Evolutionary conservation across 92 coral and sea anemone species (phyloP).

Genomic region (Isaurus tuberculatus): DNA sequence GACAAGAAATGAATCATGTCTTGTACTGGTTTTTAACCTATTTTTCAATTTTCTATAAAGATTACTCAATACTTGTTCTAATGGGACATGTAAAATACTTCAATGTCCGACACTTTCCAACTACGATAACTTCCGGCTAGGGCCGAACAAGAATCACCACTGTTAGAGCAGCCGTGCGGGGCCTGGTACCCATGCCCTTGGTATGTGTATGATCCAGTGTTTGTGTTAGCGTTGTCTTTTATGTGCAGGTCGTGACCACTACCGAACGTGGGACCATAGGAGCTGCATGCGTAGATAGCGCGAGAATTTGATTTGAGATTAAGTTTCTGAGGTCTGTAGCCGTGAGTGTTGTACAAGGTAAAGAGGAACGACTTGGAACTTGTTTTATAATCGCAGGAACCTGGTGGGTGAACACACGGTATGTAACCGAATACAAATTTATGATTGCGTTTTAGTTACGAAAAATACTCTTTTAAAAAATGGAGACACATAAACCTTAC

Average conservation of each 20-base stretch:
- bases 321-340: constrained; percentile 19
- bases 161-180: neutral
- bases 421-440: too few species aligned
- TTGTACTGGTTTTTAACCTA: too few species aligned
- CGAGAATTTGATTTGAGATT: neutral
- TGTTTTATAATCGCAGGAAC: neutral
- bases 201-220: neutral
- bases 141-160: neutral
- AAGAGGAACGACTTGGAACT: constrained; percentile 28
- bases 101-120: too few species aligned
- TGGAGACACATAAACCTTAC: too few species aligned
- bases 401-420: neutral
- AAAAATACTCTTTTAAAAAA: too few species aligned
- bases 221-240: neutral
- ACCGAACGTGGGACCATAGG: neutral
- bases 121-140: neutral
- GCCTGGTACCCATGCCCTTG: neutral
- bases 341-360: neutral
- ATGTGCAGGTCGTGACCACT: neutral
- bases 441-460: too few species aligned
- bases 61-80: too few species aligned
- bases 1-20: too few species aligned
- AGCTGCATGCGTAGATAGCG: neutral
- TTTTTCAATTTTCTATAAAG: too few species aligned
- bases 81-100: too few species aligned